Conservation (phyloP, 2,113 vertebrate species). For the Sinocyclocheilus anophthalmus region DNA sequence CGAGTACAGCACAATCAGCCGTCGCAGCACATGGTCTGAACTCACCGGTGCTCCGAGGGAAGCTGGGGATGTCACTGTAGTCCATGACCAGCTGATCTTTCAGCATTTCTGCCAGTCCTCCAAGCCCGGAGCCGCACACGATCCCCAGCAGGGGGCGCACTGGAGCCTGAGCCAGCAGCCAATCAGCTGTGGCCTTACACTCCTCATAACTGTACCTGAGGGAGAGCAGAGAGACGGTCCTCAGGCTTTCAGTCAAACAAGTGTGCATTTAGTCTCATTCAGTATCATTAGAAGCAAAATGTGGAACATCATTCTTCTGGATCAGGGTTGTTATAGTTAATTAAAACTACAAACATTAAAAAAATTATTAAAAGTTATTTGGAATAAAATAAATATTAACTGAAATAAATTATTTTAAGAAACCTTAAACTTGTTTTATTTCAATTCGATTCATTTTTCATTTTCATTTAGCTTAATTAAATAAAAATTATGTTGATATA, state of each 20-base stretch:
- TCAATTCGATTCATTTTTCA: no score
- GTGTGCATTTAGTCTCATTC: background rate
- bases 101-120: constrained; percentile 78
- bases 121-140: constrained; percentile 87
- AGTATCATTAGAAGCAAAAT: background rate
- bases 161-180: constrained; percentile 75
- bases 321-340: no score
- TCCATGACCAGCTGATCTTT: constrained; percentile 76
- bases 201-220: constrained; percentile 77
- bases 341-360: no score
- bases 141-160: constrained; percentile 81
- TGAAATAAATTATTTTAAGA: no score
- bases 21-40: background rate
- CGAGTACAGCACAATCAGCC: no score
- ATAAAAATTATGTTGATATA: no score
- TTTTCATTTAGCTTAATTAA: no score
- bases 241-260: background rate
- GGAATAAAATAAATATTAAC: no score
- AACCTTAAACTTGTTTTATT: no score
- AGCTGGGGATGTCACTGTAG: constrained; percentile 86
- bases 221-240: background rate
- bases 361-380: no score
- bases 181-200: constrained; percentile 76
- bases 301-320: background rate
- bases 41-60: constrained; percentile 80